These are phyloP conservation scores for Poeciliopsis presidionis DNA, from an alignment of 2,797 vertebrate species.

Conservation along the genomic window DNA sequence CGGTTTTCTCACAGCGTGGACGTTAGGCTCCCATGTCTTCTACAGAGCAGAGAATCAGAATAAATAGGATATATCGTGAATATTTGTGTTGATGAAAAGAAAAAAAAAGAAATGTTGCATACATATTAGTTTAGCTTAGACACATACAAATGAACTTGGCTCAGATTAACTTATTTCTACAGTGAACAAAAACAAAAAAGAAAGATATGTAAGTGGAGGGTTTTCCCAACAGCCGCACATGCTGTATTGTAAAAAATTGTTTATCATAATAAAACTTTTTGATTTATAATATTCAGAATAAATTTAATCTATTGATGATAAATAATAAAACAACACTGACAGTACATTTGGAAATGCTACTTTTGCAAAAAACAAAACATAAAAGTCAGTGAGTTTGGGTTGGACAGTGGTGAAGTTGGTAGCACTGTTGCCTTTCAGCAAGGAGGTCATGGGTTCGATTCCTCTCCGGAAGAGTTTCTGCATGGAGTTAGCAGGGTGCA, in stretches of 20 bases:
- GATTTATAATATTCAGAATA: no score
- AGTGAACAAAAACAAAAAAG: not conserved
- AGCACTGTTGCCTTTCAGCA: no score
- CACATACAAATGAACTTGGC: not conserved
- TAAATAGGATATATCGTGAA: not conserved
- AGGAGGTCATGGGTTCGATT: no score
- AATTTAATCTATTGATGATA: no score
- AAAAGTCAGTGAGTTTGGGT: no score
- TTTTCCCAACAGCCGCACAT: not conserved
- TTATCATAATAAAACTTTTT: no score
- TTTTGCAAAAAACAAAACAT: no score
- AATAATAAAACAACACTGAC: no score
- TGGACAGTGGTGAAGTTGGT: not conserved
- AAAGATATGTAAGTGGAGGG: not conserved
- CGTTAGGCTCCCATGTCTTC: slow-evolving; percentile 1
- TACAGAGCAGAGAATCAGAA: not conserved
- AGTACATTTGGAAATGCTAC: no score
- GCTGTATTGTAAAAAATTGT: no score
- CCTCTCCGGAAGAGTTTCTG: no score
- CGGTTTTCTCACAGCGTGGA: not conserved
- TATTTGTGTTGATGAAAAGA: not conserved
- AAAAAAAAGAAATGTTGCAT: not conserved
- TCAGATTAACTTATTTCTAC: not conserved
- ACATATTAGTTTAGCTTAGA: not conserved
- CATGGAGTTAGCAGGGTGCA: not conserved